phyloP scores from a whole-genome alignment of 2,113 vertebrate genomes.

The Australoheros scitulus region DNA sequence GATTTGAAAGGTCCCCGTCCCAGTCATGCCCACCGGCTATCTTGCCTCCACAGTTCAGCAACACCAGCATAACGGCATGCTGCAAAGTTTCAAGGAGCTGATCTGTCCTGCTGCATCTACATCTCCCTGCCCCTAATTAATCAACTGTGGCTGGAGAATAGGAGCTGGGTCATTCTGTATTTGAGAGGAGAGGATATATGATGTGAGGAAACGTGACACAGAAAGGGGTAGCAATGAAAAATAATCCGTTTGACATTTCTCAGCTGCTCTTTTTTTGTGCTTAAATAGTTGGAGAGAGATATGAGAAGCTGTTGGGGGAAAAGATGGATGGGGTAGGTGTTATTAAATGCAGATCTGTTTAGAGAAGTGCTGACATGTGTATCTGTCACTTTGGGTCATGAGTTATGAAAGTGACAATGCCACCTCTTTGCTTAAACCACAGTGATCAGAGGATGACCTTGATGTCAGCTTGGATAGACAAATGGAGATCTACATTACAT shows the following conservation, averaged over 20 bases:
- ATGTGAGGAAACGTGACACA: conserved; percentile 20
- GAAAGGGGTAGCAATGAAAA: not conserved
- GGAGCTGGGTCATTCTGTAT: conserved; percentile 22
- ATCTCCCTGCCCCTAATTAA: conserved; percentile 57
- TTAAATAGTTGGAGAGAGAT: conserved; percentile 6
- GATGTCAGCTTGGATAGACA: conserved; percentile 60
- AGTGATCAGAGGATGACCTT: conserved; percentile 58
- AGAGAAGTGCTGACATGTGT: conserved; percentile 69
- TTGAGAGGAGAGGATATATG: not conserved
- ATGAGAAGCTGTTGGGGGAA: not conserved
- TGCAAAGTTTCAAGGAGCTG: conserved; percentile 61
- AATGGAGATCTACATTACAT: conserved; percentile 54
- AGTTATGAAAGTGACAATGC: conserved; percentile 63
- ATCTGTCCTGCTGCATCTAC: conserved; percentile 62
- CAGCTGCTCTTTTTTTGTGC: conserved; percentile 12
- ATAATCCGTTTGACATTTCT: conserved; percentile 1
- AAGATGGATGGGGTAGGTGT: conserved; percentile 22
- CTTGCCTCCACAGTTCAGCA: conserved; percentile 76
- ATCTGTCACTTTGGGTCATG: conserved; percentile 62
- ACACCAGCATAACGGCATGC: conserved; percentile 54
- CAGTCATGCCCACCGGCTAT: conserved; percentile 71
- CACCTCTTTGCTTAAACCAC: conserved; percentile 41
- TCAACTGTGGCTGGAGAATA: conserved; percentile 45
- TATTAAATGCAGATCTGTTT: conserved; percentile 54
- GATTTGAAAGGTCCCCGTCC: conserved; percentile 83